These are phyloP conservation scores for Tridacna crocea DNA, from an alignment of 2,888 invertebrate genomes.

Conservation along the genomic window DNA sequence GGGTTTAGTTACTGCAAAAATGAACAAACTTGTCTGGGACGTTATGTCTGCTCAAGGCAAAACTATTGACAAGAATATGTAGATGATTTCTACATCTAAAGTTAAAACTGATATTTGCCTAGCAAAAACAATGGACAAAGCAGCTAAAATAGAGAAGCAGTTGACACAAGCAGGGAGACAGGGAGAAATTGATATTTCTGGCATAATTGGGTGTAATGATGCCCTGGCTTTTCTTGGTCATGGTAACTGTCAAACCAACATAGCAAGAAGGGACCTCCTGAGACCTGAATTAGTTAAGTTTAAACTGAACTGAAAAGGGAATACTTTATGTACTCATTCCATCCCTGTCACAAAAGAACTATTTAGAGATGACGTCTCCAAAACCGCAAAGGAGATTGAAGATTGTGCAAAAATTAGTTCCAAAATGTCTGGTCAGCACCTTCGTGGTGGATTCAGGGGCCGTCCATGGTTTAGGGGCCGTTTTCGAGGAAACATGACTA, in stretches of 20 bases:
- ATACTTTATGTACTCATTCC: conserved; percentile 4
- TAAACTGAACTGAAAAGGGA: too few relatives aligned
- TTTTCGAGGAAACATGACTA: not conserved
- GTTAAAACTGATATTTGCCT: not conserved
- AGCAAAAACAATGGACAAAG: conserved; percentile 1
- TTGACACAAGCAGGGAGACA: not conserved
- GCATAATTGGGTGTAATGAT: conserved; percentile 1
- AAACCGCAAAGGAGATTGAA: not conserved
- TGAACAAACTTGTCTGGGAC: conserved; percentile 1
- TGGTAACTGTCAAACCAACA: conserved; percentile 3
- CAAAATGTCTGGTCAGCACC: not conserved
- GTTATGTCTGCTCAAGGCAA: not conserved
- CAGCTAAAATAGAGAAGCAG: not conserved
- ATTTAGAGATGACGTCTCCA: conserved; percentile 1
- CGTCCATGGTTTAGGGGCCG: not conserved
- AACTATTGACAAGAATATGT: conserved; percentile 1
- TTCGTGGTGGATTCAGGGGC: not conserved
- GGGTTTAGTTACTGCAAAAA: not conserved
- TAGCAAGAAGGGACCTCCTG: not conserved
- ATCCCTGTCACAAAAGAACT: conserved; percentile 4
- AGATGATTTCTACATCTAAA: not conserved
- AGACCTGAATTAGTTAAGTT: too few relatives aligned
- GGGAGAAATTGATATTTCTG: not conserved
- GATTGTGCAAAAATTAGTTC: conserved; percentile 7
- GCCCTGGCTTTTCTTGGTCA: conserved; percentile 6